Evolutionary conservation across 2,888 invertebrate species (phyloP), one percentile per base, ranked within the genome.

Genomic region (Nomada ferruginata): DNA sequence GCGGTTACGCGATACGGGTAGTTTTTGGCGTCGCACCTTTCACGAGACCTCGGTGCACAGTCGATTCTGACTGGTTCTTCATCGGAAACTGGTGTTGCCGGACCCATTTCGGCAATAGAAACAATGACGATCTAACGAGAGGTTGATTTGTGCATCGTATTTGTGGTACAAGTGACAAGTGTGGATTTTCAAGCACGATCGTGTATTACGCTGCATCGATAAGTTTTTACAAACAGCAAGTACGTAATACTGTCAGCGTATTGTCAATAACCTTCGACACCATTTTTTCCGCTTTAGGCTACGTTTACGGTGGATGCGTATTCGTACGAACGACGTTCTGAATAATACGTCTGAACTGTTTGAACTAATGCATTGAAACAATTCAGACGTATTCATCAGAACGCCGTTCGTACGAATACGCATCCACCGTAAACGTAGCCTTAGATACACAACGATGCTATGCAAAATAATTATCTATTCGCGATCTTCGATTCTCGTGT

Each of bases 1-100:
- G 44, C 26, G 15, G 53, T 68, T 68, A 57, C 63, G 26, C 42
- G 61, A 61, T 68, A 66, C 53, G 50, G 52, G 20, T 52, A 68
- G 63, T 68, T 79, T 80, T 64, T 64, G 63, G 57, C 73, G 80
- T 73, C 55, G 44, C 55, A 72, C 72, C 65, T 78, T 79, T 79
- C 72, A 71, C 79, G 26, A 79, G 71, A 66, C 65, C 60, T 79
- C 61, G 71, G 47, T 47, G 47, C 36, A 53, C 57, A 74, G 65
- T 53, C 23, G n/a, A 52, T 44, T 66, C 50, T 20, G 29, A 53
- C 47, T 66, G 9, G 10, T 36, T 29, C 50, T 64, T 52, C 4
- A 36, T 2, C 23, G 36, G n/a, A 44, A 57, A 53, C 47, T 69
- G 36, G 23, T 55, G 20, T 11, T 36, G 23, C n/a, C 23, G 79